Evolutionary conservation across 2,113 vertebrate species (phyloP), one percentile per base, ranked within the genome.

Genomic region (Heterochromis multidens): DNA sequence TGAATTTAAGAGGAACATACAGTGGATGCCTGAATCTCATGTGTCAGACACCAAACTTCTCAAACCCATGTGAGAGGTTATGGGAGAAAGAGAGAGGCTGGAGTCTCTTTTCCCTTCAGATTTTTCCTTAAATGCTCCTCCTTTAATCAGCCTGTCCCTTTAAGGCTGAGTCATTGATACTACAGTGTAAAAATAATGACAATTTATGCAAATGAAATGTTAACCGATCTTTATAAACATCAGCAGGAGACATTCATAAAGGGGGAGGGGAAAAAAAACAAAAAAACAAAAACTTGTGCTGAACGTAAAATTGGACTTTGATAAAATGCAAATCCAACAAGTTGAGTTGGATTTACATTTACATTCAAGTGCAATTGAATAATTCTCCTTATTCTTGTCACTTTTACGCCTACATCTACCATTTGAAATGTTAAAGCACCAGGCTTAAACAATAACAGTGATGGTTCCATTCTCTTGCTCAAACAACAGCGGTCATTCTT

Each of bases 1-100:
- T 33, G 67, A 61, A 82, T 82, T 82, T 6, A 87, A 35, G 19
- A 80, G 65, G 85, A 90, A 58, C 86, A 72, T 63, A 52, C 60
- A 12, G 5, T 25, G 23, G 11, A 12, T 14, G 35, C 6, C 54
- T 3, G 12, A 58, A 85, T 88, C 29, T 77, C 62, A 63, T 40
- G 43, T 46, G 19, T 23, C 12, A 67, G 12, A 35, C 35, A n/a
- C 35, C 12, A 58, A 58, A 58, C 12, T 2, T 59, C 12, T 25
- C 57, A 59, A 27, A 59, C 12, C 6, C 13, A 59, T 3, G 23
- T 27, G 23, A 59, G 12, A 58, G 23, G 57, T 14, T 25, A 58
- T 25, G 6, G 57, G 57, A 59, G 12, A 25, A 58, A 14, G 56
- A 14, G 13, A 58, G 23, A 5, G 56, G 23, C 12, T 14, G 23